Conservation (phyloP, 2,888 invertebrate genomes). For the Hydraecia micacea region DNA sequence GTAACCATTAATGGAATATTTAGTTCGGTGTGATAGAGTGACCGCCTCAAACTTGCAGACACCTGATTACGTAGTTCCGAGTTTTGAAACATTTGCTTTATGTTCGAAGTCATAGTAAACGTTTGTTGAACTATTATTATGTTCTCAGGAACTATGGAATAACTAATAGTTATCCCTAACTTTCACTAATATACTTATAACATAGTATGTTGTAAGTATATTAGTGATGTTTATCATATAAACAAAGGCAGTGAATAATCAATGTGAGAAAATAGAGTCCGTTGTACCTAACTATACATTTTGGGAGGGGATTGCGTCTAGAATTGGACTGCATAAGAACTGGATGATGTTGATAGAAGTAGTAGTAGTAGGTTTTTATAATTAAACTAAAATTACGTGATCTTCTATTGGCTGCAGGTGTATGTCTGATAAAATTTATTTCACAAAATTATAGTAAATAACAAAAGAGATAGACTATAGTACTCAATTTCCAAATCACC, state of each 20-base stretch:
- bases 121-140: slow-evolving; percentile 9
- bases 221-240: not conserved
- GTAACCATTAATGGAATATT: slow-evolving; percentile 74
- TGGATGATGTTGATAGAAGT: not conserved
- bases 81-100: slow-evolving; percentile 45
- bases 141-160: slow-evolving; percentile 2
- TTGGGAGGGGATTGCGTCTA: too few relatives aligned
- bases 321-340: not conserved
- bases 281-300: not conserved
- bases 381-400: not conserved
- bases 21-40: slow-evolving; percentile 64
- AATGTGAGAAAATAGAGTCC: not conserved
- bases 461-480: not conserved
- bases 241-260: not conserved
- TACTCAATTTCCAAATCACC: slow-evolving; percentile 3
- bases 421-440: not conserved
- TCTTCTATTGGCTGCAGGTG: not conserved
- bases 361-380: not conserved
- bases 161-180: too few relatives aligned
- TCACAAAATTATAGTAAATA: not conserved
- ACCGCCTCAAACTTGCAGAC: slow-evolving; percentile 40
- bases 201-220: not conserved
- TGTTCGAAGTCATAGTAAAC: slow-evolving; percentile 7
- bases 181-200: too few relatives aligned
- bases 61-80: slow-evolving; percentile 41